A percentile compares a stretch with the other conserved stretches of the same genome.
phyloP scores from a whole-genome alignment of 2,888 invertebrate species.

The Opisthograptis luteolata region DNA sequence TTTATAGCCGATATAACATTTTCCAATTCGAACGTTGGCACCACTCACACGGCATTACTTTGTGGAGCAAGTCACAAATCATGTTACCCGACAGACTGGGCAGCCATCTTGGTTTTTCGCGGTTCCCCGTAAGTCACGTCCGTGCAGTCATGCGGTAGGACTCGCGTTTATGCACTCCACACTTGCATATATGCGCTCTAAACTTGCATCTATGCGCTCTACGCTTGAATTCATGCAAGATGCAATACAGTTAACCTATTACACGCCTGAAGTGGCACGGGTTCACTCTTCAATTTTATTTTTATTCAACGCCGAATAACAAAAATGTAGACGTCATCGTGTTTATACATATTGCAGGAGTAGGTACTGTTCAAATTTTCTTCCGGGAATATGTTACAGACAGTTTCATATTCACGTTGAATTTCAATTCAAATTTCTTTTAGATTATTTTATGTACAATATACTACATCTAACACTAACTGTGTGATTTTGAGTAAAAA shows the following conservation, averaged over 20 bases:
- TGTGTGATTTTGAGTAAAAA: too few species aligned
- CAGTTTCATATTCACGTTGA: too few species aligned
- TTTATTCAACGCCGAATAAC: conserved; percentile 12
- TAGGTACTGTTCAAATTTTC: not conserved
- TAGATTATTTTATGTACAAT: too few species aligned
- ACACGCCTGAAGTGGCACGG: conserved; percentile 34
- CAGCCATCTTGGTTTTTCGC: conserved; percentile 62
- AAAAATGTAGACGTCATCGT: conserved; percentile 7
- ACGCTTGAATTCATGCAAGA: conserved; percentile 20
- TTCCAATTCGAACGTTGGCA: conserved; percentile 63
- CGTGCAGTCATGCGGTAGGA: conserved; percentile 22
- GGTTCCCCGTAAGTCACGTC: conserved; percentile 48
- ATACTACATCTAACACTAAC: too few species aligned
- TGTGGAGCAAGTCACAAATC: conserved; percentile 64
- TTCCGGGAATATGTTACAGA: conserved; percentile 4
- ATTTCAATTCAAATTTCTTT: too few species aligned
- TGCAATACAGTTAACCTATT: conserved; percentile 35
- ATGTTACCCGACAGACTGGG: conserved; percentile 55
- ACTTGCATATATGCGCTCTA: conserved; percentile 10
- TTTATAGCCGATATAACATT: conserved; percentile 52
- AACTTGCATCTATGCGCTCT: conserved; percentile 11
- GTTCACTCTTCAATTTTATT: conserved; percentile 28
- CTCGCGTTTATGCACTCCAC: conserved; percentile 35
- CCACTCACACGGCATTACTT: conserved; percentile 53
- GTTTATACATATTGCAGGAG: conserved; percentile 10